Percentiles rank a stretch among this genome's conserved stretches.
Conservation (phyloP, 2,888 invertebrate genomes). For the Drosophila ezoana region DNA sequence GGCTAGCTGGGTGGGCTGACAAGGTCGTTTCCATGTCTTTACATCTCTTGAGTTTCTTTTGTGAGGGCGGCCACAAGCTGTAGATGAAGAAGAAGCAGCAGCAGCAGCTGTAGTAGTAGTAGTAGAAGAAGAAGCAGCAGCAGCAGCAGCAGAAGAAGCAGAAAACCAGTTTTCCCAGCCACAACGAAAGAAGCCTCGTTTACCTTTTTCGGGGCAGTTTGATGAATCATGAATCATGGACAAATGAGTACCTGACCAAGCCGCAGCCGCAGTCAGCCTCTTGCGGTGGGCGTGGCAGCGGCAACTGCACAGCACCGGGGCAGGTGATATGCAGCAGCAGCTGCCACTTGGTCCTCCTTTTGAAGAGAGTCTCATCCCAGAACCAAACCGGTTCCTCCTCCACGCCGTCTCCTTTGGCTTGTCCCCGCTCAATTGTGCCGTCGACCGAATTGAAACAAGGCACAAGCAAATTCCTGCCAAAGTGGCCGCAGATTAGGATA, state of each 20-base stretch:
- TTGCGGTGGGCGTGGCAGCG: conserved; percentile 33
- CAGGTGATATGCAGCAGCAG: conserved; percentile 51
- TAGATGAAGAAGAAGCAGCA: conserved; percentile 1
- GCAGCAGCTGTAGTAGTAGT: background rate
- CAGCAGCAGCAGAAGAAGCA: no score
- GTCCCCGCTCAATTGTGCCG: conserved; percentile 10
- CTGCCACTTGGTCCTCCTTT: conserved; percentile 28
- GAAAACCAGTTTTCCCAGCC: conserved; percentile 22
- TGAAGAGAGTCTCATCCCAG: conserved; percentile 31
- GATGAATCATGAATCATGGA: conserved; percentile 67
- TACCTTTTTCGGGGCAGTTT: conserved; percentile 49
- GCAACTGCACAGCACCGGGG: conserved; percentile 32
- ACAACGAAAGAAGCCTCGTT: conserved; percentile 24
- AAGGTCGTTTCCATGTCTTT: conserved; percentile 59
- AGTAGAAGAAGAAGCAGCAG: conserved; percentile 2
- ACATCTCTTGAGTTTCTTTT: conserved; percentile 6
- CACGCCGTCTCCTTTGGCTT: conserved; percentile 13
- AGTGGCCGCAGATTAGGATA: conserved; percentile 17
- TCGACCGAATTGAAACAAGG: conserved; percentile 22
- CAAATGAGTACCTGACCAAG: conserved; percentile 54
- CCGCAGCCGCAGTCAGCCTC: conserved; percentile 10
- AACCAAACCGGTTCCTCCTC: conserved; percentile 33
- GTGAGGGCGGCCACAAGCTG: conserved; percentile 44
- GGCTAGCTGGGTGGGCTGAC: conserved; percentile 56
- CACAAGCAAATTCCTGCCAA: conserved; percentile 35